A percentile compares a stretch with the other conserved stretches of the same genome.
Evolutionary conservation across 2,888 invertebrate genomes (phyloP).

Genomic region (Drosophila fulvimacula): DNA sequence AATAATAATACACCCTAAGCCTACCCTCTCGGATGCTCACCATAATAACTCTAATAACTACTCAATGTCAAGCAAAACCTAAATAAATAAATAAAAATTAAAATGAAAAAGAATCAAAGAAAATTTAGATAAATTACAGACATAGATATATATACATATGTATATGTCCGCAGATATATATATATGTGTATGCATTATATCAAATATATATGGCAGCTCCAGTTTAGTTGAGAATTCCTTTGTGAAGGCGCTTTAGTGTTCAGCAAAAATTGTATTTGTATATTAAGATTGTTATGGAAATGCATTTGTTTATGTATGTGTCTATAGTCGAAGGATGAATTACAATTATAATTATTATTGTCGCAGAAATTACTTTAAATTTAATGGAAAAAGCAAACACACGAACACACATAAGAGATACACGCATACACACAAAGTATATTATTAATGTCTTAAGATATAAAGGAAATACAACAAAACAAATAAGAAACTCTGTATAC

Average conservation of each 20-base stretch:
- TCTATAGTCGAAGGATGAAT: slow-evolving; percentile 59
- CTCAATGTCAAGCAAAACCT: slow-evolving; percentile 40
- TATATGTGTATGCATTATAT: background rate
- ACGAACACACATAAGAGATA: slow-evolving; percentile 26
- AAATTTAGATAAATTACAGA: slow-evolving; percentile 28
- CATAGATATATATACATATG: slow-evolving; percentile 27
- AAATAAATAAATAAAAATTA: slow-evolving; percentile 41
- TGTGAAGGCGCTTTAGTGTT: slow-evolving; percentile 72
- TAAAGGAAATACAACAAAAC: slow-evolving; percentile 26
- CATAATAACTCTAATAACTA: slow-evolving; percentile 45
- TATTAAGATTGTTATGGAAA: slow-evolving; percentile 55
- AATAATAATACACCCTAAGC: slow-evolving; percentile 5
- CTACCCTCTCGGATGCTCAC: slow-evolving; percentile 30
- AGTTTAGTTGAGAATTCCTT: slow-evolving; percentile 56
- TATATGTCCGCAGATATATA: slow-evolving; percentile 18
- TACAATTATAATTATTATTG: slow-evolving; percentile 64
- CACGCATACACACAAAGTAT: slow-evolving; percentile 27
- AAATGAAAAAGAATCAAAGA: slow-evolving; percentile 45
- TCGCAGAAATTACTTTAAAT: slow-evolving; percentile 78
- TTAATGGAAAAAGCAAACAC: slow-evolving; percentile 55
- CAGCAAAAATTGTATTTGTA: slow-evolving; percentile 66
- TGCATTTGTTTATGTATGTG: slow-evolving; percentile 70
- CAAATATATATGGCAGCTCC: slow-evolving; percentile 56
- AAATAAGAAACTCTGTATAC: slow-evolving; percentile 42
- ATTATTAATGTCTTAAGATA: slow-evolving; percentile 60